Base-by-base conservation (phyloP, 1,140 invertebrate genomes). In the Portunus trituberculatus region DNA sequence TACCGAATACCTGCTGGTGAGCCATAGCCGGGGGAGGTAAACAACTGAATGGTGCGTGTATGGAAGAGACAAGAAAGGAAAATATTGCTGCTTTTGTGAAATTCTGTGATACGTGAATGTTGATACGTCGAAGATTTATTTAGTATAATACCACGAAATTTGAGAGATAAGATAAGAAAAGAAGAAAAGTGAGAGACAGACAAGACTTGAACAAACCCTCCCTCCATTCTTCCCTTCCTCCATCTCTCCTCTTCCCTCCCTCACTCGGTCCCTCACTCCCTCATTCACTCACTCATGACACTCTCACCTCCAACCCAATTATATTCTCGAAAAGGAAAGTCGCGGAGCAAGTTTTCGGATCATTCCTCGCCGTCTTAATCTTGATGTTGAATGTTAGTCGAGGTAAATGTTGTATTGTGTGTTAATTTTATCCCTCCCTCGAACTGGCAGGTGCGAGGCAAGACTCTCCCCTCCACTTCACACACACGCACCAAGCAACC, bases 351-450 rank as follows among this genome's bases (percentile, higher is more conserved):
- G 88, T 94, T 87, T 95, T 95, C 59, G 89, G 89, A 91, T 95
- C 76, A 92, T 95, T 95, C 94, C 83, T 32, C 45, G 31, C 25
- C n/a, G 16, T 29, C 83, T 93, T 91, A 52, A 95, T 95, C 94
- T 95, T 95, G 94, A 95, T 95, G 94, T 87, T 92, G 76, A 92
- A 92, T 95, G 94, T 95, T 82, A 92, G 94, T 28, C 89, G 94
- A 82, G 82, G 94, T 92, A 91, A 95, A 92, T 95, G 94, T 95
- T 95, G 94, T 91, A 95, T 95, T 95, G 94, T 95, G 94, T 95
- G 94, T 95, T 95, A 95, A 95, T 95, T 95, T 92, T 59, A 84
- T 76, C 45, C 31, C 67, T 84, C 52, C 39, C 82, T n/a, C 59
- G 31, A 12, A n/a, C 76, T 32, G 86, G 67, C 84, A 94, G 52